Evolutionary conservation across 2,113 vertebrate genomes (phyloP).

Genomic region (Malurus elegans): DNA sequence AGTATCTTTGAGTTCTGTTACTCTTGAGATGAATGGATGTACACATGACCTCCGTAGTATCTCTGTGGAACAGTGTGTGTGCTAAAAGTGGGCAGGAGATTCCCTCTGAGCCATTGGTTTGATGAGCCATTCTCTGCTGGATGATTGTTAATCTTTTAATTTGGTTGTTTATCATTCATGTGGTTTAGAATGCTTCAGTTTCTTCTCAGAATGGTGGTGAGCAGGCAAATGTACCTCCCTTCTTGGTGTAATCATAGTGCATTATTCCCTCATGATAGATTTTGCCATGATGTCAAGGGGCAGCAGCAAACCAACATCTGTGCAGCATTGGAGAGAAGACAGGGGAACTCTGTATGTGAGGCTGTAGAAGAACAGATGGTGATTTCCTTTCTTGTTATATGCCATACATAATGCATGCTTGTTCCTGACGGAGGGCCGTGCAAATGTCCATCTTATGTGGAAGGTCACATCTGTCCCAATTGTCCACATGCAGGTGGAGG

Average conservation of each 20-base stretch:
- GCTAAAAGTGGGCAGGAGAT: not conserved
- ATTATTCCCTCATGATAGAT: not conserved
- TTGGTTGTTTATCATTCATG: not conserved
- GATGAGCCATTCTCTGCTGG: not conserved
- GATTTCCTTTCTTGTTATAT: not conserved
- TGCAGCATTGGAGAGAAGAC: not conserved
- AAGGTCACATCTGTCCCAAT: not conserved
- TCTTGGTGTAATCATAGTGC: not conserved
- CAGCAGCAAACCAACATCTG: not conserved
- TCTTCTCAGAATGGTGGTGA: not conserved
- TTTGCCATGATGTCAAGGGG: not conserved
- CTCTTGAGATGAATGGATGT: rapidly evolving
- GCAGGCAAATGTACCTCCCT: too few relatives aligned
- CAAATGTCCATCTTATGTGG: too few relatives aligned
- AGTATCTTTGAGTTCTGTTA: not conserved
- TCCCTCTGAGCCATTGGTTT: not conserved
- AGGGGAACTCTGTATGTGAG: not conserved
- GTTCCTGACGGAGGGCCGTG: too few relatives aligned
- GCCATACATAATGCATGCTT: not conserved
- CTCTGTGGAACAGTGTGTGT: not conserved
- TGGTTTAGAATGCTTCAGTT: not conserved
- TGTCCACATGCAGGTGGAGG: rapidly evolving
- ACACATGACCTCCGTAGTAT: not conserved
- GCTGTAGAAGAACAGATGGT: too few relatives aligned
- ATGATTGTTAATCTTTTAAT: not conserved